phyloP scores from a whole-genome alignment of 2,113 vertebrate species.

The Grallaria varia region DNA sequence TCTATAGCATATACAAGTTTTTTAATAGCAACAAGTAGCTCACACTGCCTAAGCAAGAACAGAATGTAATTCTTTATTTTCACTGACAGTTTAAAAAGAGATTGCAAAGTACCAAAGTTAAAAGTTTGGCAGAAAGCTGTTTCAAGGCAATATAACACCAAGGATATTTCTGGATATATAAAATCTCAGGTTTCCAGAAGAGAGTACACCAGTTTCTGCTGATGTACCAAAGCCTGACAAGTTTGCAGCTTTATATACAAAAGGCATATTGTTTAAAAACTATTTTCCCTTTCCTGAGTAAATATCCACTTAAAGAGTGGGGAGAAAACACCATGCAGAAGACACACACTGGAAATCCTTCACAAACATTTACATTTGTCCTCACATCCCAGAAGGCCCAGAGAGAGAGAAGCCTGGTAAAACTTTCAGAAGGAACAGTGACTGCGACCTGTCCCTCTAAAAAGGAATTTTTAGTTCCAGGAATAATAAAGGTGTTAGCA shows the following conservation, averaged over 20 bases:
- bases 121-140: conserved; percentile 49
- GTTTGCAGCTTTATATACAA: neutral
- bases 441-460: neutral
- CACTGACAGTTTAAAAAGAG: conserved; percentile 4
- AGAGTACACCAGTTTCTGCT: neutral
- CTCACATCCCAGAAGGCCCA: neutral
- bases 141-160: conserved; percentile 40
- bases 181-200: conserved; percentile 39
- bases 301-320: neutral
- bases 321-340: neutral
- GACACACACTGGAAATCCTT: neutral
- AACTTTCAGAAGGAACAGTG: neutral
- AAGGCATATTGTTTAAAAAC: neutral
- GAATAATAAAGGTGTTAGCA: neutral
- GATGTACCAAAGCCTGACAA: neutral
- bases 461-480: neutral
- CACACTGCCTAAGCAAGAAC: neutral
- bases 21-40: conserved; percentile 57
- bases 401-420: neutral
- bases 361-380: neutral
- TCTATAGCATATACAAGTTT: neutral
- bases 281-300: neutral
- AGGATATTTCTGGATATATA: conserved; percentile 49
- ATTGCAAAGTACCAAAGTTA: neutral
- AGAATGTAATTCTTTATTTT: conserved; percentile 17